Evolutionary conservation across 2,888 invertebrate genomes (phyloP), one percentile per base, ranked within the genome.

Genomic region (Trissoscelio sp.): DNA sequence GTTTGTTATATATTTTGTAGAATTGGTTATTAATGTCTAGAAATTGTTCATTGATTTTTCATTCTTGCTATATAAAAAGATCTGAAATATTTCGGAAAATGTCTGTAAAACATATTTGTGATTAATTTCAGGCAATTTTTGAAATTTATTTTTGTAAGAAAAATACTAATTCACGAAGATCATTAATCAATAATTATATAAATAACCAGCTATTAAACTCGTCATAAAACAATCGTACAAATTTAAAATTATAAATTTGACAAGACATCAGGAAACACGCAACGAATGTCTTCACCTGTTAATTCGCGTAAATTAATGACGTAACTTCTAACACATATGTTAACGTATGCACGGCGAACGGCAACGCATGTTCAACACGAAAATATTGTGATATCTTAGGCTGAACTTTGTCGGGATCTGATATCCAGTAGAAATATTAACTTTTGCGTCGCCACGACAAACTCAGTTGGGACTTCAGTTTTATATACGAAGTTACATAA

Each of bases 351-450:
- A 48, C 64, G 14, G 16, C 14, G 16, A 39, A 24, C 37, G 1
- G 34, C 73, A 44, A 44, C 62, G 42, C 18, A 34, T 73, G 62
- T 62, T 62, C 1, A 44, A 44, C 73, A 73, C 6, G 72, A 60
- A 53, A 62, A 44, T 73, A 73, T 31, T 53, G 42, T 62, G 73
- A 62, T 62, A 64, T 37, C 62, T 16, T 3, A 5, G 42, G 11
- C 55, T 64, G 64, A 73, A 64, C 64, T 62, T 55, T 46, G 73
- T 51, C 58, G 16, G 39, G 57, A 58, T 70, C 37, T 48, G 72
- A 72, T 72, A 70, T 14, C 51, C 0, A 1, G 1, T 12, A 51
- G 37, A 70, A 48, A 70, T 70, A 44, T 60, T 60, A 73, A 53
- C 72, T 39, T 53, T 20, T 42, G 18, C 57, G 9, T 42, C n/a